A percentile compares a stretch with the other conserved stretches of the same genome.
Conservation (phyloP, 1,140 invertebrate genomes). For the Acyrthosiphon pisum region DNA sequence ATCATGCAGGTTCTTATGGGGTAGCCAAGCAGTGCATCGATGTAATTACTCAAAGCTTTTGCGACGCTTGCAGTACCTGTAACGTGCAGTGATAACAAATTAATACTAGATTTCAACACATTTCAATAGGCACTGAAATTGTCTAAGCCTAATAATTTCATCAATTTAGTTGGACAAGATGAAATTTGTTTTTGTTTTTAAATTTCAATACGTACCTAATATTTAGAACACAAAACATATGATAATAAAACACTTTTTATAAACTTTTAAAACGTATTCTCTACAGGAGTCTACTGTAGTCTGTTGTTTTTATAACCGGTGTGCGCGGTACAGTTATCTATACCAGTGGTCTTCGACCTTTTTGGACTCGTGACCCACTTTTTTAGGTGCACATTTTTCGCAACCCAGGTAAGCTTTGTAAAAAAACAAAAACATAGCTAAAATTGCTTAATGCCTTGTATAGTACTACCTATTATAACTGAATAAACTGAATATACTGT, state of each 20-base stretch:
- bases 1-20: constrained; percentile 70
- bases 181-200: background rate
- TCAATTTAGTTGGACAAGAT: background rate
- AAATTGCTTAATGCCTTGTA: too few relatives aligned
- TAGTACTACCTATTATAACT: too few relatives aligned
- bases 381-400: too few relatives aligned
- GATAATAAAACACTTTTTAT: background rate
- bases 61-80: constrained; percentile 76
- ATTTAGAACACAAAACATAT: background rate
- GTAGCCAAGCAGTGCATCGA: constrained; percentile 73
- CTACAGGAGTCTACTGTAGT: background rate
- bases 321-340: too few relatives aligned
- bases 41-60: constrained; percentile 75
- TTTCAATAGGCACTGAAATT: background rate
- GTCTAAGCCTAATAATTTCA: background rate
- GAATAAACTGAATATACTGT: too few relatives aligned
- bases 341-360: too few relatives aligned
- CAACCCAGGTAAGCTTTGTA: too few relatives aligned
- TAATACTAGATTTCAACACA: background rate
- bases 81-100: constrained; percentile 55
- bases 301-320: too few relatives aligned
- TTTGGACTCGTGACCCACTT: too few relatives aligned
- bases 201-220: background rate
- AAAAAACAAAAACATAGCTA: too few relatives aligned
- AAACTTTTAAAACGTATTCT: background rate